Conservation (phyloP, 2,113 vertebrate genomes). For the human region GRCh38 chr2:222956501-222957000, state of each 20-base stretch:
- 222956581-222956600: background rate
- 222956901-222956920: background rate
- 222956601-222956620: background rate
- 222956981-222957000: background rate
- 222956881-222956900: background rate
- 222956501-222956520: background rate
- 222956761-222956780: background rate
- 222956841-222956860: background rate
- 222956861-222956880: background rate
- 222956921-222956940: background rate
- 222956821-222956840: background rate
- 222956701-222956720: background rate
- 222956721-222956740: background rate
- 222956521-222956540: background rate
- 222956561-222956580: background rate
- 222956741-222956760: background rate
- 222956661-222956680: background rate
- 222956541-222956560: background rate
- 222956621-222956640: background rate
- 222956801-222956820: background rate
- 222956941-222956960: background rate
- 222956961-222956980: background rate
- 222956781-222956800: background rate
- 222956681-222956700: background rate
- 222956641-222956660: background rate